Evolutionary conservation across 2,113 vertebrate genomes (phyloP), one percentile per base, ranked within the genome.

Genomic region (Meles meles): DNA sequence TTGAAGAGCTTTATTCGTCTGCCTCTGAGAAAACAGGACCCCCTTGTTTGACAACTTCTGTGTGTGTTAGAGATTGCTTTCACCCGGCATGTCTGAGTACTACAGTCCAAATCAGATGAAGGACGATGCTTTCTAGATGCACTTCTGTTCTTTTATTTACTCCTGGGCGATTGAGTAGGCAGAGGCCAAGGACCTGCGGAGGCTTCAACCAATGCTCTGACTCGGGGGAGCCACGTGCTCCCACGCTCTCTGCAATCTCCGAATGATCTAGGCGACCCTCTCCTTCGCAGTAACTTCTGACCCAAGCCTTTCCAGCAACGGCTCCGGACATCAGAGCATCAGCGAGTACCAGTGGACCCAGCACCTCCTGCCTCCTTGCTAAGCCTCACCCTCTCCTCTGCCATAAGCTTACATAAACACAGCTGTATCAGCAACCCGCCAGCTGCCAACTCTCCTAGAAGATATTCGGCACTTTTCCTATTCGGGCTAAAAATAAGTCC

Each of bases 391-490:
- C 63, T 91, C 74, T 49, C 81, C 77, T 87, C 89, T 59, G 92
- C 90, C 89, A n/a, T 39, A 39, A 6, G 90, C 92, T 98, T 97
- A 96, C 84, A 94, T 97, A 98, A 98, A 95, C 98, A 97, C 97
- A 98, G 97, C 97, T 98, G 98, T 88, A 97, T 98, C 98, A 97
- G 97, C 97, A 96, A 93, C 90, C 96, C 5, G n/a, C 97, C 96
- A 98, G 97, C 92, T 97, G 97, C 97, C 96, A 93, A 52, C 87
- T 85, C 98, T 95, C 49, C 95, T 93, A 34, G 83, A 96, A 96
- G 92, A 98, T 93, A 95, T 61, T 92, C 13, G 15, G 96, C 63
- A 74, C 65, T 97, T 98, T 96, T n/a, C 92, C 95, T 97, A 84
- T 91, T 87, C 72, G 63, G 76, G 96, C 96, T 98, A 98, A 98